A percentile compares a stretch with the other conserved stretches of the same genome.
Evolutionary conservation across 37 sponge, comb jelly and placozoan species (phyloP).

Genomic region (Petrosia ficiformis): DNA sequence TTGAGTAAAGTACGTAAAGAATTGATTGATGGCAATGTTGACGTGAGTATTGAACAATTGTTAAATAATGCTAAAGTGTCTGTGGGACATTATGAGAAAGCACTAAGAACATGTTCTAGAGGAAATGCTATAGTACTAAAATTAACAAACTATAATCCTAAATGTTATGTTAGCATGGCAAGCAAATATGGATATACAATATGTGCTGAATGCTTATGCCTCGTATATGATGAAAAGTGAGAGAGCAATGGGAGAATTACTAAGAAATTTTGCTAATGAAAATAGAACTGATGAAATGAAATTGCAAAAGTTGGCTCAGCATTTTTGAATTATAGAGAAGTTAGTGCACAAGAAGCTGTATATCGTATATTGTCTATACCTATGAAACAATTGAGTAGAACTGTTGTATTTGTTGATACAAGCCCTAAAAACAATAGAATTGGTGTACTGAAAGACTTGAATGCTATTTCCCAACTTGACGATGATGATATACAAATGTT

Average conservation of each 20-base stretch:
- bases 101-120: not conserved
- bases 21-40: not conserved
- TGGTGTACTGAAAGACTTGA: not conserved
- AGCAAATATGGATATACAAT: constrained; percentile 7
- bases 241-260: constrained; percentile 6
- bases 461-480: not conserved
- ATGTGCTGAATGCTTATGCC: constrained; percentile 18
- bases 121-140: not conserved
- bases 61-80: not conserved
- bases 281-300: not conserved
- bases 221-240: constrained; percentile 20
- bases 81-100: not conserved
- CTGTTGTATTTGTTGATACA: constrained; percentile 11
- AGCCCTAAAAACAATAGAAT: not conserved
- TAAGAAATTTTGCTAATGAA: constrained; percentile 4
- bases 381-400: not conserved
- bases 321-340: not conserved
- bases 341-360: constrained; percentile 5
- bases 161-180: not conserved
- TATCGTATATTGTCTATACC: constrained; percentile 5
- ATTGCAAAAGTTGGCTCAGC: not conserved
- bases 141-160: not conserved
- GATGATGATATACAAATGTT: constrained; percentile 5
- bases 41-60: constrained; percentile 3
- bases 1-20: not conserved